Evolutionary conservation across 2,888 invertebrate species (phyloP).

Genomic region (Pemphredon lugubris): DNA sequence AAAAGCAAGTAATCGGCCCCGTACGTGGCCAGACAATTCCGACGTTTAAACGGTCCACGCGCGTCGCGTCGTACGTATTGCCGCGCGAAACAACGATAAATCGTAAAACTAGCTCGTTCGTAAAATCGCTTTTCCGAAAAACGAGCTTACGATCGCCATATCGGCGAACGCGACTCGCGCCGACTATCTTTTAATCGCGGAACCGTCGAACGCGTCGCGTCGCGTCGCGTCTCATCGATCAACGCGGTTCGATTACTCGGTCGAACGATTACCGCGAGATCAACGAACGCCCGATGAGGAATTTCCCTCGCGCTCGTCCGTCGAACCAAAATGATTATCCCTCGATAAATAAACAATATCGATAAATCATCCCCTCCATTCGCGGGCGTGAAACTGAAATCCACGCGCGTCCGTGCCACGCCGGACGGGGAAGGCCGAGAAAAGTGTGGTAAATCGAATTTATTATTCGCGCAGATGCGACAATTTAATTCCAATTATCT

Average conservation of each 20-base stretch:
- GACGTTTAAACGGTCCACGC: too few species aligned
- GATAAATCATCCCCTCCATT: too few species aligned
- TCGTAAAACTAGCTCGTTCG: neutral
- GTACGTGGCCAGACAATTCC: too few species aligned
- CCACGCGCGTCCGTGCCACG: too few species aligned
- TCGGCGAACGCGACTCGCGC: conserved; percentile 40
- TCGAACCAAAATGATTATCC: neutral
- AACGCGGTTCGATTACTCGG: conserved; percentile 58
- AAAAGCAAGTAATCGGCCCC: too few species aligned
- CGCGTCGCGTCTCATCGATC: conserved; percentile 58
- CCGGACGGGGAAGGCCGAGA: too few species aligned
- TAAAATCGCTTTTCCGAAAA: conserved; percentile 17
- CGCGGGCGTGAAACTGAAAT: too few species aligned
- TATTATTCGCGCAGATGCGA: neutral
- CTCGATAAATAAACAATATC: conserved; percentile 1
- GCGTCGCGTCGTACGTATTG: too few species aligned
- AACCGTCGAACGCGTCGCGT: conserved; percentile 38
- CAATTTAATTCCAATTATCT: neutral
- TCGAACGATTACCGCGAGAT: conserved; percentile 49
- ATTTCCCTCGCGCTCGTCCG: neutral
- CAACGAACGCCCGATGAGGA: conserved; percentile 46
- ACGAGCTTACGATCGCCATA: conserved; percentile 33
- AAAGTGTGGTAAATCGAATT: conserved; percentile 2
- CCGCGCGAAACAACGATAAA: too few species aligned
- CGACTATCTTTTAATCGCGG: conserved; percentile 45